These are phyloP conservation scores for Hipposideros armiger DNA, from an alignment of 2,113 vertebrate species.

Conservation along the genomic window DNA sequence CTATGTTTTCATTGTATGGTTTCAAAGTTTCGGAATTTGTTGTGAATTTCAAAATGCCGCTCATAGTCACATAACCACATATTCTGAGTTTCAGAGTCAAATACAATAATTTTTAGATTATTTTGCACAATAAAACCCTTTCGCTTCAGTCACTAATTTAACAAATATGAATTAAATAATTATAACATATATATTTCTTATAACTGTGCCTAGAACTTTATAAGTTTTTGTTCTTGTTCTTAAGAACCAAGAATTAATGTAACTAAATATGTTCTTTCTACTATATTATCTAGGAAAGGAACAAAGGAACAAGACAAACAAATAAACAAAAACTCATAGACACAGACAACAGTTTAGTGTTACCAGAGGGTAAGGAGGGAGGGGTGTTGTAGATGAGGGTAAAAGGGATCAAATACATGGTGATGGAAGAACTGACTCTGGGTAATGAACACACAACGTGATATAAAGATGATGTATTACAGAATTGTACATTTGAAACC, in stretches of 20 bases:
- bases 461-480: too few relatives aligned
- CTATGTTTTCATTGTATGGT: background rate
- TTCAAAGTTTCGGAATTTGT: conserved; percentile 45
- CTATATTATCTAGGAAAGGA: background rate
- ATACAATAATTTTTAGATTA: background rate
- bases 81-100: background rate
- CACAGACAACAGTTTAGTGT: too few relatives aligned
- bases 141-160: background rate
- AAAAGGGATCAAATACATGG: too few relatives aligned
- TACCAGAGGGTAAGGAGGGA: too few relatives aligned
- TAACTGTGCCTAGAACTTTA: background rate
- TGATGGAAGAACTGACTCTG: too few relatives aligned
- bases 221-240: background rate
- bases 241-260: background rate
- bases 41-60: conserved; percentile 43
- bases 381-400: too few relatives aligned
- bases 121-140: background rate
- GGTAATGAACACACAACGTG: too few relatives aligned
- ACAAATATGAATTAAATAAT: background rate
- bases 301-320: too few relatives aligned
- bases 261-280: background rate
- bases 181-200: background rate
- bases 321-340: too few relatives aligned
- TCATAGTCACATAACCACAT: background rate
- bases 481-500: too few relatives aligned